Evolutionary conservation across 2,797 vertebrate species (phyloP).

Genomic region (Phoebastria nigripes): DNA sequence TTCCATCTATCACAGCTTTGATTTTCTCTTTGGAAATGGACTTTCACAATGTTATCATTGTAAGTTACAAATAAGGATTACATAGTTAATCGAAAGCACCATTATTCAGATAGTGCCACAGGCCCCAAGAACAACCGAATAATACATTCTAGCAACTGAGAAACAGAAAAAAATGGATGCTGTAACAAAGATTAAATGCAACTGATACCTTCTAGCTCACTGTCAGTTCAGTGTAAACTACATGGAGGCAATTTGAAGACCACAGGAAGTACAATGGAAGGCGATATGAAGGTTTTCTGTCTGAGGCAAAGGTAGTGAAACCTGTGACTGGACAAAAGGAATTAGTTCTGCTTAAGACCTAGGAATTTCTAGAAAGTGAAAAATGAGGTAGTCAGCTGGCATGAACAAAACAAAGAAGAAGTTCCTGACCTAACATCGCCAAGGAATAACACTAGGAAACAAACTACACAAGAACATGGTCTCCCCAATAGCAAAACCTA

Average conservation of each 20-base stretch:
- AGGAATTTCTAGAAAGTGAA: neutral
- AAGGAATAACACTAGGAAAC: neutral
- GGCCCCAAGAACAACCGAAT: neutral
- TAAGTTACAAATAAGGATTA: neutral
- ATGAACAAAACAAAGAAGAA: neutral
- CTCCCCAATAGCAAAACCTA: neutral
- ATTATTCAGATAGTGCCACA: neutral
- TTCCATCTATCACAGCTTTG: accelerated
- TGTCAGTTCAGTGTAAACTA: neutral
- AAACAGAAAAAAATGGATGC: neutral
- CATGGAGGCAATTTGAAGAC: neutral
- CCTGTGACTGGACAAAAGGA: neutral
- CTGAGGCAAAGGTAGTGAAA: neutral
- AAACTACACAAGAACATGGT: accelerated
- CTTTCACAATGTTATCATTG: neutral
- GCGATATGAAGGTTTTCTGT: neutral
- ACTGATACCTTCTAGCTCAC: neutral
- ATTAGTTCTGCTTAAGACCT: neutral
- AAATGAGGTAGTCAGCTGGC: neutral
- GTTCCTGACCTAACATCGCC: neutral
- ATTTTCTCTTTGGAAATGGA: neutral
- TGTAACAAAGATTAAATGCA: neutral
- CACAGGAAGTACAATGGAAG: neutral
- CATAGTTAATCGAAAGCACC: neutral
- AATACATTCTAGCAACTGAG: neutral